Conservation (phyloP, 1,140 invertebrate genomes). For the Drosophila bifasciata region DNA sequence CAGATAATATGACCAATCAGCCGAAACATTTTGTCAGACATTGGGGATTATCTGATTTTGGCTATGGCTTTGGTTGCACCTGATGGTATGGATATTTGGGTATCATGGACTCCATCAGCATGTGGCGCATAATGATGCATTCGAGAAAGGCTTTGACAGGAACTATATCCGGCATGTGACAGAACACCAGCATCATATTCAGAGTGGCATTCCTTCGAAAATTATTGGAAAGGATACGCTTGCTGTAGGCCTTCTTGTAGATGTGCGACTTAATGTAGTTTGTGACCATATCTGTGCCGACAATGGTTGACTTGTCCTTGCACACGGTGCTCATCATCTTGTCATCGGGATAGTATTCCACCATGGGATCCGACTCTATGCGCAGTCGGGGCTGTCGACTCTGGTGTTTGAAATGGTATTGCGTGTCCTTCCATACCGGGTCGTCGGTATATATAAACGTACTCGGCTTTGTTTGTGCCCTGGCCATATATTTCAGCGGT, state of each 20-base stretch:
- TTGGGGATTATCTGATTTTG: too few relatives aligned
- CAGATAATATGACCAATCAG: too few relatives aligned
- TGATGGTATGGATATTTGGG: constrained; percentile 45
- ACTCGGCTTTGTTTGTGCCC: too few relatives aligned
- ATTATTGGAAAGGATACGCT: too few relatives aligned
- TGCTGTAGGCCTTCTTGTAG: too few relatives aligned
- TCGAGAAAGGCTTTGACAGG: constrained; percentile 1
- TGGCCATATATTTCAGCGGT: background rate
- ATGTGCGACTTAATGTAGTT: too few relatives aligned
- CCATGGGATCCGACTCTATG: background rate
- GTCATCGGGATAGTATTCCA: constrained; percentile 18
- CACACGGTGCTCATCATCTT: constrained; percentile 18
- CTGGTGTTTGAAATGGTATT: background rate
- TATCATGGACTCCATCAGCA: constrained; percentile 27
- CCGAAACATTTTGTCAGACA: too few relatives aligned
- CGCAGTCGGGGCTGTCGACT: background rate
- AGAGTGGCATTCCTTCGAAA: too few relatives aligned
- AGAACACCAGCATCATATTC: too few relatives aligned
- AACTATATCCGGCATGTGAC: too few relatives aligned
- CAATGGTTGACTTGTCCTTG: constrained; percentile 19
- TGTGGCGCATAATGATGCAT: constrained; percentile 26
- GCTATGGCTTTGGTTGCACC: background rate
- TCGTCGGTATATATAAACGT: background rate
- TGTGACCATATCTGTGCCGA: background rate
- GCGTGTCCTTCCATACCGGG: constrained; percentile 19